Conservation (phyloP, 2,888 invertebrate species). For the Liposcelis brunnea region DNA sequence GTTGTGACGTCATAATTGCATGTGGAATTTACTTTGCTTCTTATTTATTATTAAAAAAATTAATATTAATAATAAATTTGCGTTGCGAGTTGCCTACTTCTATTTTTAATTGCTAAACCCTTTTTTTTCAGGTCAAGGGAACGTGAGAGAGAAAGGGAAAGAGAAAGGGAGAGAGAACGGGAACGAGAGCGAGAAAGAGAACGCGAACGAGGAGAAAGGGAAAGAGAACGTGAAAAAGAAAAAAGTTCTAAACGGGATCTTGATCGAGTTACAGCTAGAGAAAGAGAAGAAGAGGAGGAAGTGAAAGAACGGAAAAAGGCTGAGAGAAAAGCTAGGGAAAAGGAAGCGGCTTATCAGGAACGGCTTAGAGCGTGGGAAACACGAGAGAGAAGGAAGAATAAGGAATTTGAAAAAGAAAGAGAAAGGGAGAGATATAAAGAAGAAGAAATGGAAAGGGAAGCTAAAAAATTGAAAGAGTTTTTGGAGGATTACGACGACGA, state of each 20-base stretch:
- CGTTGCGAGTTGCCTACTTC: no score
- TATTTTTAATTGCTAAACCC: no score
- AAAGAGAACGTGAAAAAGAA: conserved; percentile 21
- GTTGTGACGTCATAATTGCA: no score
- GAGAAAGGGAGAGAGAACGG: conserved; percentile 25
- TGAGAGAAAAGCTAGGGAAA: conserved; percentile 82
- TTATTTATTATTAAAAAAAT: no score
- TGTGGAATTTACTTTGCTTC: no score
- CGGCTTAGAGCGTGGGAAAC: conserved; percentile 60
- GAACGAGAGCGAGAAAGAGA: conserved; percentile 18
- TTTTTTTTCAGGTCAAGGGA: conserved; percentile 20
- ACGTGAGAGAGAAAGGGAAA: conserved; percentile 23
- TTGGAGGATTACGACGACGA: conserved; percentile 99
- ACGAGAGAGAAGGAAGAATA: conserved; percentile 72
- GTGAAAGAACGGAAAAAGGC: conserved; percentile 73
- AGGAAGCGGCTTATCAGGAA: conserved; percentile 86
- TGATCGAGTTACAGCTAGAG: conserved; percentile 45
- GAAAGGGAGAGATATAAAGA: conserved; percentile 70
- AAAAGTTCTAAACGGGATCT: conserved; percentile 21
- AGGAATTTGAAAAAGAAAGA: conserved; percentile 78
- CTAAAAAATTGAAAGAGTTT: conserved; percentile 88
- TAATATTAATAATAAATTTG: no score
- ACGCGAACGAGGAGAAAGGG: conserved; percentile 16
- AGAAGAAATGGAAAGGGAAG: conserved; percentile 79
- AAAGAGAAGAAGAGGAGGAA: conserved; percentile 83